Conservation (phyloP, 2,113 vertebrate genomes). For the Anas platyrhynchos region DNA sequence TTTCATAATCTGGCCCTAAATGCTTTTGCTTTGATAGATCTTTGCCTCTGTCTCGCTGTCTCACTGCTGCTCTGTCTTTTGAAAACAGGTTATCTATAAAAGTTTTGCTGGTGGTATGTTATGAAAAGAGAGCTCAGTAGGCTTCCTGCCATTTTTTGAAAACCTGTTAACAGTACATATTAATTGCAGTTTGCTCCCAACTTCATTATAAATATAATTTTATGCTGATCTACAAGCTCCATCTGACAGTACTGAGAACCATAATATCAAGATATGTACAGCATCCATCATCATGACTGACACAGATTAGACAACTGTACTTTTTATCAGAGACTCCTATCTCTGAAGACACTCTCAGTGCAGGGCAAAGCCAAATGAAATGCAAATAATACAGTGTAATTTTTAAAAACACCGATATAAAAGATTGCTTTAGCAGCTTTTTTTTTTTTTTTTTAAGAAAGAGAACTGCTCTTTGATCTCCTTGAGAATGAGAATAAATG, state of each 20-base stretch:
- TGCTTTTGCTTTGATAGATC: conserved; percentile 4
- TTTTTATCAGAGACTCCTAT: neutral
- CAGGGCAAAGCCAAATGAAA: neutral
- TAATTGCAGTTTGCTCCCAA: neutral
- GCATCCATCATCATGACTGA: neutral
- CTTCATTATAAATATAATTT: conserved; percentile 1
- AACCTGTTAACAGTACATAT: neutral
- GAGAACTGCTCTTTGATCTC: neutral
- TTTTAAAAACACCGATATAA: neutral
- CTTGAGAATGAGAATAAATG: neutral
- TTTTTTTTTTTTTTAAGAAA: neutral
- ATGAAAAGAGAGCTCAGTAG: neutral
- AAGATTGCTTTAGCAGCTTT: neutral
- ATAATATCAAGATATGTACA: neutral
- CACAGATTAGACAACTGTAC: neutral
- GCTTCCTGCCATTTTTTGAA: conserved; percentile 7
- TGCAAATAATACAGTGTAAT: neutral
- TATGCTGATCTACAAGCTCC: neutral
- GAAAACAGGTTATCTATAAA: neutral
- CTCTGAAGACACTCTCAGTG: neutral
- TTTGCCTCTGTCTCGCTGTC: neutral
- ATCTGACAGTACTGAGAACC: neutral
- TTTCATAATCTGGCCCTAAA: conserved; percentile 32
- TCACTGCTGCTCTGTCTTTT: neutral
- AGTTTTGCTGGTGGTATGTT: neutral